phyloP scores from a whole-genome alignment of 2,113 vertebrate species.

The Macheiramphus alcinus region DNA sequence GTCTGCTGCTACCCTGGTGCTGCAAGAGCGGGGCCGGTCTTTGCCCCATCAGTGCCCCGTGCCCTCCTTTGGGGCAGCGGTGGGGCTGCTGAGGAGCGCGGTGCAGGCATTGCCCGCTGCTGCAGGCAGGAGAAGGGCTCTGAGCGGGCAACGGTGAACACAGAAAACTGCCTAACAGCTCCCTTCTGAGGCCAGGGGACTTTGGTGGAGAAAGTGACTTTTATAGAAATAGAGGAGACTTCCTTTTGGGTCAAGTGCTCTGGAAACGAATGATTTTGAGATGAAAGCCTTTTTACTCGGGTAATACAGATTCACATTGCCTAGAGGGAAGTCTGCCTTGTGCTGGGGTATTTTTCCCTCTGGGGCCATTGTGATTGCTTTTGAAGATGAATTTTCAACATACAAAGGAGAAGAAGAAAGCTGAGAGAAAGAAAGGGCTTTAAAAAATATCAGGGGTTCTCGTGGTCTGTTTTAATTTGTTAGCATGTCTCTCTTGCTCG shows the following conservation, averaged over 20 bases:
- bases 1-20: not conserved
- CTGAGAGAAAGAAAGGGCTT: not conserved
- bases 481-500: not conserved
- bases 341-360: constrained; percentile 13
- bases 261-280: constrained; percentile 3
- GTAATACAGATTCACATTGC: not conserved
- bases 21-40: not conserved
- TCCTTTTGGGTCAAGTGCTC: constrained; percentile 38
- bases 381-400: constrained; percentile 44
- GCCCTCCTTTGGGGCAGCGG: not conserved
- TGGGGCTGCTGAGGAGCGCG: not conserved
- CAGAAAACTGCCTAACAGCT: not conserved
- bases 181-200: not conserved
- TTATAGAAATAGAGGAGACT: constrained; percentile 7
- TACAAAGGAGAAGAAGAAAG: constrained; percentile 47
- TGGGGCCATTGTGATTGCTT: not conserved
- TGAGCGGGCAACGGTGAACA: fast-evolving
- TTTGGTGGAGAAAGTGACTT: constrained; percentile 13
- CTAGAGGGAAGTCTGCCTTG: constrained; percentile 21
- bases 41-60: not conserved
- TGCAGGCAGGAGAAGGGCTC: not conserved
- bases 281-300: constrained; percentile 27
- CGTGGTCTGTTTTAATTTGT: not conserved
- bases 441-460: not conserved
- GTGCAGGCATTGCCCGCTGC: not conserved